Evolutionary conservation across 2,113 vertebrate genomes (phyloP).

Genomic region (Ophthalmolycus amberensis): DNA sequence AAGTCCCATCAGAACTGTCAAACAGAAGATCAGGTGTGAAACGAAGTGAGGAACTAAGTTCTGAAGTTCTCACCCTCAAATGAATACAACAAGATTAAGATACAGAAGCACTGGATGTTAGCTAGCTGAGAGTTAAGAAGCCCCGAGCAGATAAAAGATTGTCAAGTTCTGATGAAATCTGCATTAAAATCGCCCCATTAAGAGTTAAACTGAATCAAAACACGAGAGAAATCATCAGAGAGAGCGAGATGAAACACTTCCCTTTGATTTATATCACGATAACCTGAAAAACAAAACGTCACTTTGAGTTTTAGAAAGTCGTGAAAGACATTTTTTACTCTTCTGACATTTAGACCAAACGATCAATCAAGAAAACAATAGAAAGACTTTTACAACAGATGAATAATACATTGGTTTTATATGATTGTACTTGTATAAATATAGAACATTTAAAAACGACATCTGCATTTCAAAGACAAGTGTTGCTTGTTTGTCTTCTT

Average conservation of each 20-base stretch:
- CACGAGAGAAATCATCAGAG: not conserved
- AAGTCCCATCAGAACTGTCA: not conserved
- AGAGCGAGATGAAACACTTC: no score
- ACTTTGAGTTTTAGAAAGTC: no score
- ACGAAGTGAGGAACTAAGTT: not conserved
- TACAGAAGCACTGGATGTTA: not conserved
- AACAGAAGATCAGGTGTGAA: not conserved
- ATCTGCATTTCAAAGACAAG: conserved; percentile 80
- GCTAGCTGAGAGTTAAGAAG: no score
- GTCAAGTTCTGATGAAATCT: not conserved
- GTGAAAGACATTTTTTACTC: no score
- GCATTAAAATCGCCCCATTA: not conserved
- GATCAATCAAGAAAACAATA: no score
- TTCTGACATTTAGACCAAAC: no score
- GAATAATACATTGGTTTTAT: conserved; percentile 77
- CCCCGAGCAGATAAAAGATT: no score
- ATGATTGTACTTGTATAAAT: conserved; percentile 70
- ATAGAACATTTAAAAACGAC: conserved; percentile 84
- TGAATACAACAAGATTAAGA: not conserved
- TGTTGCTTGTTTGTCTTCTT: conserved; percentile 72
- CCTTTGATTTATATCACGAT: no score
- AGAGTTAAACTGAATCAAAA: not conserved
- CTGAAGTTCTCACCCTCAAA: not conserved
- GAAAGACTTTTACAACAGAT: no score
- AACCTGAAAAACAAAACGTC: no score